Evolutionary conservation across 2,797 vertebrate species (phyloP), one percentile per base, ranked within the genome.

Genomic region (Streptopelia turtur): DNA sequence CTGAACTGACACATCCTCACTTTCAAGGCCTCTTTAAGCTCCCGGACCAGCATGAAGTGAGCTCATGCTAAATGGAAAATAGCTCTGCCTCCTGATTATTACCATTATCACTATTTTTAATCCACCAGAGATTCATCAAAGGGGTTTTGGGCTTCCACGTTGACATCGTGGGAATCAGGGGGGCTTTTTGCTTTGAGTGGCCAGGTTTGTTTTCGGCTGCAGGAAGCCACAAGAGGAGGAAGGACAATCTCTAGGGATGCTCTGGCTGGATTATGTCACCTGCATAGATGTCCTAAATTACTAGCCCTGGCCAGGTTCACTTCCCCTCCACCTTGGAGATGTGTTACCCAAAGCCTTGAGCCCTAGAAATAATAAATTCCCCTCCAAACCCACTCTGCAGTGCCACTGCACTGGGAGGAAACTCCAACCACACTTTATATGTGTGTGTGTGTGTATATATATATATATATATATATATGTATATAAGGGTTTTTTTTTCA

Each of bases 81-180:
- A 63, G 66, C 68, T 68, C 39, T 85, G n/a, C 20, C 43, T 89
- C 55, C 83, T 1, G 1, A 17, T 78, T 66, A 23, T 59, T 80
- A 17, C 60, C 39, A 3, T 45, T 65, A 27, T 2, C 31, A 33
- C 39, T 61, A 13, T 33, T 81, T 57, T 30, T 33, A 88, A 79
- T 41, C 8, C 17, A 10, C 16, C 23, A 37, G 68, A 33, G 55
- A n/a, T 71, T 55, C 50, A 16, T 39, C 5, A 5, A 33, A 71
- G 43, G 31, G 53, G 28, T 61, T 78, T 79, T 16, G 23, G 55
- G n/a, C 11, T 64, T 45, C 11, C 16, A 15, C 0, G 0, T 10
- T 16, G 56, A 33, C 1, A 0, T 8, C 59, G 45, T 0, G 2
- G 20, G 59, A 13, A 49, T 2, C 2, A 8, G 27, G 20, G 6